Conservation (phyloP, 2,888 invertebrate genomes). For the Sussaba pulchella region DNA sequence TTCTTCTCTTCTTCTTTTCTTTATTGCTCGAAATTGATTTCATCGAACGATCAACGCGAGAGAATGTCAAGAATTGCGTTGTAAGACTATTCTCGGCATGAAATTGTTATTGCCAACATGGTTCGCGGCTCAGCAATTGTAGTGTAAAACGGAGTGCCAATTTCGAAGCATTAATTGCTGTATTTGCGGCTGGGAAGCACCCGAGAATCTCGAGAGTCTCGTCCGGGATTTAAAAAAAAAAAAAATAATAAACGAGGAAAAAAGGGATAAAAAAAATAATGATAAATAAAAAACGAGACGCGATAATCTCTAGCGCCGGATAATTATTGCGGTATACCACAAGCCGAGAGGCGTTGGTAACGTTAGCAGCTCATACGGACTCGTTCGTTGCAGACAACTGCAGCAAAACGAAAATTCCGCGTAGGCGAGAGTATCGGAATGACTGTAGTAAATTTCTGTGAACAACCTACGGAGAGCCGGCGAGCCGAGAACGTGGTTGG, state of each 20-base stretch:
- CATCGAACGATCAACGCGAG: not conserved
- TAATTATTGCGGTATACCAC: slow-evolving; percentile 50
- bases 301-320: slow-evolving; percentile 62
- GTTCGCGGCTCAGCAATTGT: not conserved
- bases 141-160: no score
- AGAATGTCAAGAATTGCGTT: no score
- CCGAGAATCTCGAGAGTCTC: slow-evolving; percentile 34
- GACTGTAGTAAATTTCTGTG: slow-evolving; percentile 21
- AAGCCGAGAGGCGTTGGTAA: not conserved
- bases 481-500: slow-evolving; percentile 5
- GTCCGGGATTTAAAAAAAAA: not conserved
- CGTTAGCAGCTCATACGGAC: slow-evolving; percentile 29
- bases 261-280: slow-evolving; percentile 1
- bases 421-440: slow-evolving; percentile 7
- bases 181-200: slow-evolving; percentile 31
- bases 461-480: not conserved
- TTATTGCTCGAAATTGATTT: not conserved
- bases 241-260: not conserved
- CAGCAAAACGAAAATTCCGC: slow-evolving; percentile 38
- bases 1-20: no score
- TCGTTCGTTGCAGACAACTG: not conserved
- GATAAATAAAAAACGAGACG: slow-evolving; percentile 30
- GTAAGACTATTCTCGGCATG: not conserved
- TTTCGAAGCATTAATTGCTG: slow-evolving; percentile 31
- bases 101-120: slow-evolving; percentile 28